A percentile compares a stretch with the other conserved stretches of the same genome.
These are phyloP conservation scores for Ciconia stormi DNA, from an alignment of 2,113 vertebrate species.

Conservation along the genomic window DNA sequence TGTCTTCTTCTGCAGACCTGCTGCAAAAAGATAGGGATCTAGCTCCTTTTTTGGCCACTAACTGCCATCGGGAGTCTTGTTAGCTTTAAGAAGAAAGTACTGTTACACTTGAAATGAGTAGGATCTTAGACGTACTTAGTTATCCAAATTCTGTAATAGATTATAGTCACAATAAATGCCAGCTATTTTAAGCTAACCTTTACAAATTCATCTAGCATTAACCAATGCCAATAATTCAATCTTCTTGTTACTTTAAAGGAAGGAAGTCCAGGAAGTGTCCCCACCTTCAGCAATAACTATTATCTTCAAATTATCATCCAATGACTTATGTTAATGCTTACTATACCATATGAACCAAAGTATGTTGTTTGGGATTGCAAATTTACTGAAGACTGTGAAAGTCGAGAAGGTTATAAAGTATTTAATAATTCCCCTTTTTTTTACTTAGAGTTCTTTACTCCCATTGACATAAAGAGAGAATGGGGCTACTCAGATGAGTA, in stretches of 20 bases:
- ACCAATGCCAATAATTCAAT: background rate
- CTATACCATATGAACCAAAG: background rate
- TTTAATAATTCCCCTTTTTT: background rate
- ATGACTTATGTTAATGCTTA: background rate
- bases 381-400: background rate
- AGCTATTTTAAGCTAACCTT: background rate
- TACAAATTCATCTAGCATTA: background rate
- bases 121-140: background rate
- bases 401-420: background rate
- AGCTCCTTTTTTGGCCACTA: background rate
- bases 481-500: background rate
- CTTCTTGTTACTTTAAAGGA: background rate
- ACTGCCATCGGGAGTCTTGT: background rate
- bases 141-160: background rate
- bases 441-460: background rate
- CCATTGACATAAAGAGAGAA: background rate
- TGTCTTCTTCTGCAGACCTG: background rate
- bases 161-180: background rate
- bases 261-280: background rate
- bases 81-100: background rate
- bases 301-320: background rate
- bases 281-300: background rate
- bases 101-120: background rate
- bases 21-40: background rate
- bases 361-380: background rate